Evolutionary conservation across 1,140 invertebrate genomes (phyloP).

Genomic region (Himalopsyche phryganea): DNA sequence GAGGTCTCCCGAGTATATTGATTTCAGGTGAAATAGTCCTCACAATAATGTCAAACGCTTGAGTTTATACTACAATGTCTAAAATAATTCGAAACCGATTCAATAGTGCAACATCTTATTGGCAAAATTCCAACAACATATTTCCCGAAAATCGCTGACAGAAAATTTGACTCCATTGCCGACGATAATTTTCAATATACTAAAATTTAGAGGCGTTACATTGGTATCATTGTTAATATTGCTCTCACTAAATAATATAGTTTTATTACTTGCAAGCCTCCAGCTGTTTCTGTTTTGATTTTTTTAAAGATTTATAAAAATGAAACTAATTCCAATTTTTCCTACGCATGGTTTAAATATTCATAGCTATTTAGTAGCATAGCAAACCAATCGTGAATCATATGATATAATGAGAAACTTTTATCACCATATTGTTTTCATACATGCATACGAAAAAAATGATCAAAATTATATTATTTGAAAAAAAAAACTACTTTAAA

Average conservation of each 20-base stretch:
- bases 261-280: too few relatives aligned
- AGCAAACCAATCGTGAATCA: too few relatives aligned
- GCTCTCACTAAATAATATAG: background rate
- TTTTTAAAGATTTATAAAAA: too few relatives aligned
- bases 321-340: too few relatives aligned
- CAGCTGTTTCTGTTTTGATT: too few relatives aligned
- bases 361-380: too few relatives aligned
- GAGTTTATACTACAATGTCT: conserved; percentile 49
- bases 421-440: too few relatives aligned
- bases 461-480: too few relatives aligned
- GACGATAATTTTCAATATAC: conserved; percentile 50
- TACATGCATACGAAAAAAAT: too few relatives aligned
- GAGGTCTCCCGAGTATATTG: conserved; percentile 15
- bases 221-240: conserved; percentile 2
- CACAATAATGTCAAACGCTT: conserved; percentile 43
- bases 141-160: conserved; percentile 47
- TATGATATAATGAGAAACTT: too few relatives aligned
- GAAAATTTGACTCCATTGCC: conserved; percentile 55
- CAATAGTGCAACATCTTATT: conserved; percentile 45
- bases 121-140: conserved; percentile 46
- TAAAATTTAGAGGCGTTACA: conserved; percentile 38
- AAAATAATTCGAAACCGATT: conserved; percentile 37
- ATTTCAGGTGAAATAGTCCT: conserved; percentile 3
- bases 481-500: too few relatives aligned
- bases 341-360: too few relatives aligned